Percentiles rank a stretch among this genome's conserved stretches.
Conservation (phyloP, 1,140 invertebrate genomes). For the Pollicipes pollicipes region DNA sequence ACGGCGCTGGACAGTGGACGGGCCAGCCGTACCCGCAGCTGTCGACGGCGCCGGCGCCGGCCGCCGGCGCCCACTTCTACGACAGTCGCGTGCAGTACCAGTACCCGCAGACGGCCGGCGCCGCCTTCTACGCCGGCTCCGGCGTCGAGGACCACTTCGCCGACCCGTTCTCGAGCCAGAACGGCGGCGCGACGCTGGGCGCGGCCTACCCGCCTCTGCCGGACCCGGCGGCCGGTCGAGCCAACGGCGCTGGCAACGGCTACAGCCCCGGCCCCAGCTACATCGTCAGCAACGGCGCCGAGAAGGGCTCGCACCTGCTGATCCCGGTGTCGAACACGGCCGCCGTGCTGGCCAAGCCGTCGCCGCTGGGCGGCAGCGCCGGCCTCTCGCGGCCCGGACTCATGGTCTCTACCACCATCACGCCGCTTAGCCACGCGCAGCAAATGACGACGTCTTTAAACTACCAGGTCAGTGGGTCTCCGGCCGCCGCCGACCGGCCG, state of each 20-base stretch:
- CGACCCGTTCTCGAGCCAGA: background rate
- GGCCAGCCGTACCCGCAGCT: background rate
- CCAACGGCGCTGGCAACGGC: background rate
- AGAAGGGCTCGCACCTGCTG: background rate
- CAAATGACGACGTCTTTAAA: background rate
- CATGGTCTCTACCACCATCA: background rate
- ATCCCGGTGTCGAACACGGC: background rate
- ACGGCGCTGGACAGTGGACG: background rate
- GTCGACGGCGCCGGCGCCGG: background rate
- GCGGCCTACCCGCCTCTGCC: background rate
- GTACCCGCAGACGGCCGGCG: background rate
- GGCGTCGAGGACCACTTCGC: background rate
- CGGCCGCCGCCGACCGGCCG: too few relatives aligned
- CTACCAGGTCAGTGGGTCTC: background rate
- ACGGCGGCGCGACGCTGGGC: too few relatives aligned
- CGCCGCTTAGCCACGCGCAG: background rate
- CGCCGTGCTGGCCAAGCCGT: background rate
- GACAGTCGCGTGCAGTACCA: background rate
- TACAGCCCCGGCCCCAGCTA: background rate
- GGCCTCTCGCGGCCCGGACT: background rate
- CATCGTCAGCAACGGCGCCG: background rate
- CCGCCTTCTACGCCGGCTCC: background rate
- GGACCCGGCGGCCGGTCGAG: background rate
- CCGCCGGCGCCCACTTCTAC: background rate
- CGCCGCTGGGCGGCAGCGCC: background rate